A percentile compares a stretch with the other conserved stretches of the same genome.
These are phyloP conservation scores for Toxotes jaculatrix DNA, from an alignment of 2,113 vertebrate genomes.

Conservation along the genomic window DNA sequence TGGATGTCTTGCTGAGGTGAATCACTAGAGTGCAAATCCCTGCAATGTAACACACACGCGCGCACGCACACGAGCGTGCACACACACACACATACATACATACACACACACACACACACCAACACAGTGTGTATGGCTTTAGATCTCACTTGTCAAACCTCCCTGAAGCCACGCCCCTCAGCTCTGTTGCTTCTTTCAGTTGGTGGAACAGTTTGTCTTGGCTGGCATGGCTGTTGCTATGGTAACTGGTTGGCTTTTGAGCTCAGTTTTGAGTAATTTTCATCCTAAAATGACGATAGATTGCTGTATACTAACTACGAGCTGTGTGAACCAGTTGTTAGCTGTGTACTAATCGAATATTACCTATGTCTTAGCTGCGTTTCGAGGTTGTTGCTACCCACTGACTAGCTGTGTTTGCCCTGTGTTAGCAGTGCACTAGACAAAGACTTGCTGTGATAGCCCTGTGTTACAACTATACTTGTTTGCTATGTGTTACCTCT, in stretches of 20 bases:
- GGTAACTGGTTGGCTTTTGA: not conserved
- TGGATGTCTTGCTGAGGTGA: slow-evolving; percentile 60
- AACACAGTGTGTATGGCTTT: slow-evolving; percentile 78
- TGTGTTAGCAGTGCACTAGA: not conserved
- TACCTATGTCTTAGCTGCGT: not conserved
- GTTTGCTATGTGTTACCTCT: not conserved
- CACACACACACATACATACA: slow-evolving; percentile 30
- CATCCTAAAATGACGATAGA: not conserved
- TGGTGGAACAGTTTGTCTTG: slow-evolving; percentile 33
- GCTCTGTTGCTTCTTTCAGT: slow-evolving; percentile 38
- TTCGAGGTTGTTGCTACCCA: not conserved
- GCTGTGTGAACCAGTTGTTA: not conserved
- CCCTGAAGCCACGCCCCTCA: slow-evolving; percentile 57
- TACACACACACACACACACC: slow-evolving; percentile 48
- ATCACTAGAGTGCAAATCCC: slow-evolving; percentile 74
- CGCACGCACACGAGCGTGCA: slow-evolving; percentile 28
- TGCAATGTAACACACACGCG: slow-evolving; percentile 69
- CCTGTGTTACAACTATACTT: not conserved
- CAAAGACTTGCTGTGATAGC: not conserved
- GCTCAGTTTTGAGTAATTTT: not conserved
- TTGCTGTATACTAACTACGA: not conserved
- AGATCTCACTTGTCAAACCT: slow-evolving; percentile 58
- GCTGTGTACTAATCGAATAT: slow-evolving; percentile 9
- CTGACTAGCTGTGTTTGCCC: not conserved
- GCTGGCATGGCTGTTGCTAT: not conserved